Conservation (phyloP, 2,113 vertebrate genomes). For the Catharus minimus region DNA sequence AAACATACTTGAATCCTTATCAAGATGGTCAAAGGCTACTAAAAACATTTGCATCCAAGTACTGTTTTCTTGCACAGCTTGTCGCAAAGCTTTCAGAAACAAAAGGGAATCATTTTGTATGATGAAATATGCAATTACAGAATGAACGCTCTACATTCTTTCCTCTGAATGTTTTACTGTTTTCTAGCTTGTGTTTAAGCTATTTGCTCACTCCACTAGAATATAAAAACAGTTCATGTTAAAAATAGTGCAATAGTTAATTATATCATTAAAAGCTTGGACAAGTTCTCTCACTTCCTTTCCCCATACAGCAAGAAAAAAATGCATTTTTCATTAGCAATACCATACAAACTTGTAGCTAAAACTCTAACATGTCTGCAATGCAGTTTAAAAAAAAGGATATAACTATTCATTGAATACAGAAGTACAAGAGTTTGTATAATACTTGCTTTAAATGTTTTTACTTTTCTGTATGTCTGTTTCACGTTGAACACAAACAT, state of each 20-base stretch:
- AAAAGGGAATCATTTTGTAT: neutral
- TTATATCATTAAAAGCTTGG: neutral
- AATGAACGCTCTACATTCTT: neutral
- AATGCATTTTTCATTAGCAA: neutral
- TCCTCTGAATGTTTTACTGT: neutral
- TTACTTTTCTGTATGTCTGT: neutral
- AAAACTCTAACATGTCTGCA: neutral
- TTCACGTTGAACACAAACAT: neutral
- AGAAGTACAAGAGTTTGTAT: neutral
- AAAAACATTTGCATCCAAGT: neutral
- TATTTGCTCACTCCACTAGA: neutral
- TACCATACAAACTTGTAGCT: neutral
- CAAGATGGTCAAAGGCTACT: neutral
- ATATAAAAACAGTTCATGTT: neutral
- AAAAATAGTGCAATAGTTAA: constrained; percentile 13
- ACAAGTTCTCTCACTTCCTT: neutral
- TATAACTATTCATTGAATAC: neutral
- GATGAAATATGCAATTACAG: neutral
- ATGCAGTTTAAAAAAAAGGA: neutral
- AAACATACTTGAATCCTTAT: neutral
- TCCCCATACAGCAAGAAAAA: neutral
- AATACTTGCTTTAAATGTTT: neutral
- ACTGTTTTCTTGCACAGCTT: neutral
- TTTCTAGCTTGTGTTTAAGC: neutral
- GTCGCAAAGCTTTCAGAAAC: constrained; percentile 10